A percentile compares a stretch with the other conserved stretches of the same genome.
Conservation (phyloP, 2,888 invertebrate species). For the Harpagoxenus sublaevis region DNA sequence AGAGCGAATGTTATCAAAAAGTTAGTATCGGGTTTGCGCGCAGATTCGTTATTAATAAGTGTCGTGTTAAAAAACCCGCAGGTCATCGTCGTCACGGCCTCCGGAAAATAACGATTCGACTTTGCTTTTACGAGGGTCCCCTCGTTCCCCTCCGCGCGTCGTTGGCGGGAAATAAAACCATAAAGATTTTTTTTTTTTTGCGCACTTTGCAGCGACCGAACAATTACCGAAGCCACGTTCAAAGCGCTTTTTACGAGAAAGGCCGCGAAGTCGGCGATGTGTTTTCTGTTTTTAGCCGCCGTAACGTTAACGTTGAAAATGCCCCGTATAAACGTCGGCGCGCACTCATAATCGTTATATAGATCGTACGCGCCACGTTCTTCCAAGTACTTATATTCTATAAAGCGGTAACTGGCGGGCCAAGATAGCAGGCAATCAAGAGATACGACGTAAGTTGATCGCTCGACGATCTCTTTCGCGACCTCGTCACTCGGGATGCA, state of each 20-base stretch:
- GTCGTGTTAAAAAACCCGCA: slow-evolving; percentile 53
- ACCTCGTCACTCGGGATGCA: slow-evolving; percentile 54
- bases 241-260: slow-evolving; percentile 58
- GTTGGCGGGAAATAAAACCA: slow-evolving; percentile 56
- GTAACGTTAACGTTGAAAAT: slow-evolving; percentile 58
- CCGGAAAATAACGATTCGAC: slow-evolving; percentile 64
- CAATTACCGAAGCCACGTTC: slow-evolving; percentile 63
- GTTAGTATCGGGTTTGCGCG: not conserved
- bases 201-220: slow-evolving; percentile 54
- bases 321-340: slow-evolving; percentile 36
- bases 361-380: slow-evolving; percentile 59
- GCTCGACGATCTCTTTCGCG: slow-evolving; percentile 47
- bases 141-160: not conserved
- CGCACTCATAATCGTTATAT: slow-evolving; percentile 63
- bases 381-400: slow-evolving; percentile 67
- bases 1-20: not conserved
- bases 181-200: slow-evolving; percentile 57
- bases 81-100: slow-evolving; percentile 47
- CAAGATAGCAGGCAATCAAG: slow-evolving; percentile 27
- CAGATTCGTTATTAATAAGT: slow-evolving; percentile 52
- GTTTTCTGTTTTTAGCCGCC: slow-evolving; percentile 25
- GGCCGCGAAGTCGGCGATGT: slow-evolving; percentile 7
- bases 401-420: slow-evolving; percentile 49
- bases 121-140: slow-evolving; percentile 26
- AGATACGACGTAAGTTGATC: slow-evolving; percentile 26